Evolutionary conservation across 2,797 vertebrate species (phyloP), one percentile per base, ranked within the genome.

Genomic region (Rhynchotus rufescens): DNA sequence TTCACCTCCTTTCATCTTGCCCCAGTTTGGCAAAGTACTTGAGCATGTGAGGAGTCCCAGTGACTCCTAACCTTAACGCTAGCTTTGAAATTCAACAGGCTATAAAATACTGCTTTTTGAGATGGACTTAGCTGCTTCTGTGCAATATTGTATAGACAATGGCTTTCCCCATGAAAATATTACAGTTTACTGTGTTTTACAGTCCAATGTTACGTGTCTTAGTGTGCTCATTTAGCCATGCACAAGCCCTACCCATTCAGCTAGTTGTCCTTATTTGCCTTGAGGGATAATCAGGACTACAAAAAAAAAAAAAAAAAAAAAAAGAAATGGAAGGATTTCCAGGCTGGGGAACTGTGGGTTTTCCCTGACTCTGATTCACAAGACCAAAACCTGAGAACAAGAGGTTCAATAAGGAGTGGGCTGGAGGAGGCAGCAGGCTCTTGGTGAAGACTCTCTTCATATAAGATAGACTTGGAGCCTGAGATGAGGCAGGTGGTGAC

Each of bases 1-100:
- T 93, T 95, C 82, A 57, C 84, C 67, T 86, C 64, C 88, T 94
- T 96, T 95, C 93, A 90, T 96, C 95, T 92, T 94, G 90, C 89
- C 88, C 79, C 82, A 92, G 84, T 76, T 83, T 22, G 8, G 66
- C 67, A 80, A 94, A 95, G 84, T 94, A 67, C 71, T 96, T 95
- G 81, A 89, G 74, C 74, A 74, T 81, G 85, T 90, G 90, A 94
- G 77, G 86, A 81, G 74, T 93, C 79, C 73, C 92, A 84, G 79
- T 42, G 89, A 91, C 93, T 94, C 86, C 80, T 92, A 90, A 90
- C 92, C 85, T 93, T 92, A 92, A 80, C 84, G 74, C 26, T 77
- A 61, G 28, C 78, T 90, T 94, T 90, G 92, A 90, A 90, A 96
- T 87, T 57, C 86, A 72, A 5, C 3, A 16, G 80, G 36, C 77